These are phyloP conservation scores for Diplazon laetatorius DNA, from an alignment of 2,888 invertebrate genomes.

Conservation along the genomic window DNA sequence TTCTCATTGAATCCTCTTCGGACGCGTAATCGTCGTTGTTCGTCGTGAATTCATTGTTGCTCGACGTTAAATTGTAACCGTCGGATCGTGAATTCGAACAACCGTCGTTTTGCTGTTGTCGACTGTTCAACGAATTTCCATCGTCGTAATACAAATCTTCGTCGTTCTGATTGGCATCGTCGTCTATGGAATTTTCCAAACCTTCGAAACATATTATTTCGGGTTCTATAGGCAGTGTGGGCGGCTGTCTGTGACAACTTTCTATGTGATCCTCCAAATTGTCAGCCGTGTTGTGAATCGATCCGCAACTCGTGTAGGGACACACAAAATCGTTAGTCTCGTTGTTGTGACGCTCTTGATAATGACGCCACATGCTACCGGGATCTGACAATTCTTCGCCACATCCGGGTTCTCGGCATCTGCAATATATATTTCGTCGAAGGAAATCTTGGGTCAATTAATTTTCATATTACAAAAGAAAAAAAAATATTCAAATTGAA, in stretches of 20 bases:
- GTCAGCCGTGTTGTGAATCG: constrained; percentile 77
- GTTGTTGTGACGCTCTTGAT: constrained; percentile 81
- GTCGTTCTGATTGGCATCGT: constrained; percentile 69
- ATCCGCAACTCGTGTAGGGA: constrained; percentile 79
- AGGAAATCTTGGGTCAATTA: too few species aligned
- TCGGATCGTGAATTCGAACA: constrained; percentile 53
- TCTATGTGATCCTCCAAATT: constrained; percentile 80
- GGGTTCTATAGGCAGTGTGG: constrained; percentile 78
- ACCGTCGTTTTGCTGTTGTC: constrained; percentile 63
- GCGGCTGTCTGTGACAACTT: constrained; percentile 78
- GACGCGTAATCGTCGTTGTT: constrained; percentile 65
- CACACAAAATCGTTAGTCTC: constrained; percentile 79
- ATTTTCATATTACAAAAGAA: too few species aligned
- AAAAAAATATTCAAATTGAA: too few species aligned
- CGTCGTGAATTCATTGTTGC: constrained; percentile 63
- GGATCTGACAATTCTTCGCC: constrained; percentile 80
- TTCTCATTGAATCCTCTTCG: constrained; percentile 67
- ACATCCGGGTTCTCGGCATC: constrained; percentile 81
- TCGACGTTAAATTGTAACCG: constrained; percentile 60
- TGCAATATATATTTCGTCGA: constrained; percentile 49
- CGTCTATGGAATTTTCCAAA: constrained; percentile 75
- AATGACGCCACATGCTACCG: constrained; percentile 82
- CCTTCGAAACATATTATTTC: constrained; percentile 81
- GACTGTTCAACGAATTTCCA: constrained; percentile 53
- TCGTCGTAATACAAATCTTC: constrained; percentile 61